These are phyloP conservation scores for Zaprionus capensis DNA, from an alignment of 1,140 invertebrate genomes.

Conservation along the genomic window DNA sequence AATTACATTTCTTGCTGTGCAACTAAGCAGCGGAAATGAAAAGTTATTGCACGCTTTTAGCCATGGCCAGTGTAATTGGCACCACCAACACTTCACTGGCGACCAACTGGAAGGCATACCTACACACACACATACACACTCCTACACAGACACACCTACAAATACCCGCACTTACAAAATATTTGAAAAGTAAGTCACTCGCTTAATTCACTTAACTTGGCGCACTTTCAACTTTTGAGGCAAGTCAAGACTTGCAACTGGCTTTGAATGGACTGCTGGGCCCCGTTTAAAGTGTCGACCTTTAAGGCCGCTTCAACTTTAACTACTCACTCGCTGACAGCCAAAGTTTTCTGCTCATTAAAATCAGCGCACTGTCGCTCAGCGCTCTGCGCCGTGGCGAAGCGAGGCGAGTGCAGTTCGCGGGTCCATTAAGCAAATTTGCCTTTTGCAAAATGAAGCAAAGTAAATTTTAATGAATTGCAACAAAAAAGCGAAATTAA, in stretches of 20 bases:
- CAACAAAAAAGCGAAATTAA: conserved; percentile 34
- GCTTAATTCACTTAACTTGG: conserved; percentile 73
- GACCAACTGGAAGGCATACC: conserved; percentile 1
- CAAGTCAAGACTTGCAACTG: conserved; percentile 26
- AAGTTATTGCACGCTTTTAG: conserved; percentile 73
- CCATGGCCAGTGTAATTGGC: conserved; percentile 43
- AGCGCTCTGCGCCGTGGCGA: too few relatives aligned
- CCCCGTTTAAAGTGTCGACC: conserved; percentile 60
- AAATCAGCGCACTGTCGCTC: conserved; percentile 22
- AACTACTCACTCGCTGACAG: conserved; percentile 20
- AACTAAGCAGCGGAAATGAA: conserved; percentile 64
- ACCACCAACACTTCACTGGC: conserved; percentile 22
- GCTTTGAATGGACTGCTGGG: background rate
- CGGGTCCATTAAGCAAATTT: conserved; percentile 42
- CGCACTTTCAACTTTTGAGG: conserved; percentile 48
- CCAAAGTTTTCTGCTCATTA: conserved; percentile 49
- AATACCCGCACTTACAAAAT: background rate
- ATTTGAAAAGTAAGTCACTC: conserved; percentile 65
- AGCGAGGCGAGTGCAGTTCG: background rate
- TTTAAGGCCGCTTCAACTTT: conserved; percentile 29
- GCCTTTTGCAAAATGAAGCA: conserved; percentile 22
- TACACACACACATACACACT: background rate
- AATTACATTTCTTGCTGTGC: conserved; percentile 58
- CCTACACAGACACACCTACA: background rate
- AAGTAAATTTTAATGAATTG: conserved; percentile 43